These are phyloP conservation scores for Bombus impatiens DNA, from an alignment of 1,140 invertebrate species.

Conservation along the genomic window DNA sequence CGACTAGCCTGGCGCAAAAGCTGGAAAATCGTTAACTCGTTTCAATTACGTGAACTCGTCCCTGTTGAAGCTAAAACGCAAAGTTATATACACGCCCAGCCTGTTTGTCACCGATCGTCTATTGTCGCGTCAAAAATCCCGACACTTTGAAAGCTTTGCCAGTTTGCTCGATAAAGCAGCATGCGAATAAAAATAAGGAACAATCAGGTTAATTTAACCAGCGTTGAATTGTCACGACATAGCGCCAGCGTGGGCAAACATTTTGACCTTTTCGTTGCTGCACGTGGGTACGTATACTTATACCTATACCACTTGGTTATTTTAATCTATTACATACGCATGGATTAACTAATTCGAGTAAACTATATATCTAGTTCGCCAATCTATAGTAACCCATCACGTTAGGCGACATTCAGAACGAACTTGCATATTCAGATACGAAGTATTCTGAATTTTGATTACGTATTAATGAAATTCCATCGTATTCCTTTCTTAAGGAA, in stretches of 20 bases:
- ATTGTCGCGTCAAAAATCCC: neutral
- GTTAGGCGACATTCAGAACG: neutral
- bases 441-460: neutral
- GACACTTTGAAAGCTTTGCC: neutral
- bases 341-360: neutral
- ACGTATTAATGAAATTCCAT: neutral
- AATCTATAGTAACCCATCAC: neutral
- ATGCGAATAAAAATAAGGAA: neutral
- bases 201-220: neutral
- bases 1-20: neutral
- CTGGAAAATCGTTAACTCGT: neutral
- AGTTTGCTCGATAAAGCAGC: neutral
- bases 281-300: accelerated
- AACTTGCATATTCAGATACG: too few relatives aligned
- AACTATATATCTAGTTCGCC: too few relatives aligned
- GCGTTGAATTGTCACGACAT: neutral
- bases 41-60: neutral
- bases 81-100: neutral
- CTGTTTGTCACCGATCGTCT: neutral
- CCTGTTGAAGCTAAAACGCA: neutral
- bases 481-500: too few relatives aligned
- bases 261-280: neutral
- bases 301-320: neutral
- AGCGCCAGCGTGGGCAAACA: neutral
- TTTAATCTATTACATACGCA: neutral